Conservation (phyloP, 1,140 invertebrate species). For the Melitaea cinxia region DNA sequence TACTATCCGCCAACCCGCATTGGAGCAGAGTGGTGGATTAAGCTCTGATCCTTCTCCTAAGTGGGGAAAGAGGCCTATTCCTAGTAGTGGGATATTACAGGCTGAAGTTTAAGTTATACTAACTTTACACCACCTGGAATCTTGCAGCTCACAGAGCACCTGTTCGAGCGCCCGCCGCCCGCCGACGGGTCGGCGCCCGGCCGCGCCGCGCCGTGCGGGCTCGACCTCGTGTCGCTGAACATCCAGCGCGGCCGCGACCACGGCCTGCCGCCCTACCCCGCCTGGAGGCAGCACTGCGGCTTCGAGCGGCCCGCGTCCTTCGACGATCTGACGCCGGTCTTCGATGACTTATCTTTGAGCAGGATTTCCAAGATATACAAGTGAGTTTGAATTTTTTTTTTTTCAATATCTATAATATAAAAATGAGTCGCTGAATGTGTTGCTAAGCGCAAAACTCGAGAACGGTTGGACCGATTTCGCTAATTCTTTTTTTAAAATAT, state of each 20-base stretch:
- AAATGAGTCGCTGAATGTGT: too few relatives aligned
- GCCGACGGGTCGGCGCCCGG: constrained; percentile 33
- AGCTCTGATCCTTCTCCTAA: too few relatives aligned
- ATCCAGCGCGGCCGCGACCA: constrained; percentile 95
- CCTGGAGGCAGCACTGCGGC: constrained; percentile 89
- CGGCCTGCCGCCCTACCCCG: constrained; percentile 90
- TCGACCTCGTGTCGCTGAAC: constrained; percentile 93
- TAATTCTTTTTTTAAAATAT: too few relatives aligned
- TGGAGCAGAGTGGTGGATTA: too few relatives aligned
- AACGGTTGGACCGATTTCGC: too few relatives aligned
- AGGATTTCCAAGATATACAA: constrained; percentile 86
- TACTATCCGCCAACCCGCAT: too few relatives aligned
- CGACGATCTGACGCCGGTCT: constrained; percentile 85
- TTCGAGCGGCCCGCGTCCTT: constrained; percentile 86
- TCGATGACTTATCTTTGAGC: constrained; percentile 84
- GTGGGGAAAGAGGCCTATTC: too few relatives aligned
- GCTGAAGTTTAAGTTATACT: too few relatives aligned
- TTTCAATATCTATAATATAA: too few relatives aligned
- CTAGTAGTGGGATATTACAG: too few relatives aligned
- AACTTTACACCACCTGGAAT: too few relatives aligned
- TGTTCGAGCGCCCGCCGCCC: constrained; percentile 85
- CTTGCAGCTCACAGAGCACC: constrained; percentile 87
- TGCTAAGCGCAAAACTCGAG: too few relatives aligned
- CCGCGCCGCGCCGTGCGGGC: constrained; percentile 82
- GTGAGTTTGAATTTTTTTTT: constrained; percentile 57